A percentile compares a stretch with the other conserved stretches of the same genome.
Conservation (phyloP, 2,113 vertebrate species). For the Chinchilla lanigera region DNA sequence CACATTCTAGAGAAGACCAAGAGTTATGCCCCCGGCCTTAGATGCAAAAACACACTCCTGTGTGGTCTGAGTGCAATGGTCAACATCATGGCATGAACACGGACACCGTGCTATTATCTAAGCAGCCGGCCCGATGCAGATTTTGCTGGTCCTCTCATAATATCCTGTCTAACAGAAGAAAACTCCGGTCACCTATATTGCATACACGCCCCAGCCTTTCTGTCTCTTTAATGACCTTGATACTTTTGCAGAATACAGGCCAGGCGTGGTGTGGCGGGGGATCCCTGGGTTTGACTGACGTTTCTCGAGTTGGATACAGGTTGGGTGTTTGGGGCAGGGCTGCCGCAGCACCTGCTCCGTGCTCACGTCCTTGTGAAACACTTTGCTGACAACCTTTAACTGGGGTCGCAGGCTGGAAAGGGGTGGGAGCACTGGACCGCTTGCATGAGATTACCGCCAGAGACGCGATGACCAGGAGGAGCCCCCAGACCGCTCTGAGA, state of each 20-base stretch:
- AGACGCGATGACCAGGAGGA: not conserved
- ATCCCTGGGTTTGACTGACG: not conserved
- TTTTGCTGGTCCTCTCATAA: not conserved
- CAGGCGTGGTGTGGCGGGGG: not conserved
- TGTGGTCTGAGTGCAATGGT: not conserved
- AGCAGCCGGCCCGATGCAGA: not conserved
- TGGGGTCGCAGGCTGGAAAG: not conserved
- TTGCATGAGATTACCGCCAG: not conserved
- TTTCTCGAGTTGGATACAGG: not conserved
- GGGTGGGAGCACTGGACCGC: not conserved
- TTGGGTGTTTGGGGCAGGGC: not conserved
- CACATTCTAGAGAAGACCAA: too few relatives aligned
- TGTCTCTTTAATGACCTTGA: not conserved
- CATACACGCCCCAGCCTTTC: not conserved
- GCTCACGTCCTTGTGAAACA: not conserved
- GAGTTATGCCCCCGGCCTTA: not conserved
- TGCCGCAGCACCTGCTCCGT: not conserved
- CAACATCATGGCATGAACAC: not conserved
- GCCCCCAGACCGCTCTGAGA: not conserved
- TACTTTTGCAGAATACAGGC: not conserved
- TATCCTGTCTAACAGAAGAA: not conserved
- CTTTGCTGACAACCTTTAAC: slow-evolving; percentile 11
- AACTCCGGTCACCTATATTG: not conserved
- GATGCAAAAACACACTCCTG: not conserved
- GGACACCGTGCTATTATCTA: not conserved